phyloP scores from a whole-genome alignment of 1,140 invertebrate genomes.

The Drosophila nigrodunni region DNA sequence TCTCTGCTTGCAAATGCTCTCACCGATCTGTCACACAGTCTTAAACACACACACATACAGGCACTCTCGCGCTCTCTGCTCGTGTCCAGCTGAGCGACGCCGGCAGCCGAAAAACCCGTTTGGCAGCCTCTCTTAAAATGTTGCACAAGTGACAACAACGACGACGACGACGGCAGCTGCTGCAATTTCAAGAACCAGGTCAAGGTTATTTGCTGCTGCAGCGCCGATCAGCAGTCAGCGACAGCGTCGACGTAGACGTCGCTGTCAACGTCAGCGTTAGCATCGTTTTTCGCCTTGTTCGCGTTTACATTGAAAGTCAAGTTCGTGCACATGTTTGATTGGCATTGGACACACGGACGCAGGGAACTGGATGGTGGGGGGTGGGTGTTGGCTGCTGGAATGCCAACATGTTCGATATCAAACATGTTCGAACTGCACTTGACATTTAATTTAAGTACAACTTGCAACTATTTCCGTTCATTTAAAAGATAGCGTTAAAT shows the following conservation, averaged over 20 bases:
- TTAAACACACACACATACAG: too few species aligned
- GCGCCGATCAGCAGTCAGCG: conserved; percentile 16
- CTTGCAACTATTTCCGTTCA: too few species aligned
- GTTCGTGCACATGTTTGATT: conserved; percentile 73
- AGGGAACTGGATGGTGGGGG: conserved; percentile 13
- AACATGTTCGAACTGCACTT: conserved; percentile 33
- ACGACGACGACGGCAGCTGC: conserved; percentile 49
- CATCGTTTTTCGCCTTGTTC: conserved; percentile 75
- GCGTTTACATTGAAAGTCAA: conserved; percentile 80
- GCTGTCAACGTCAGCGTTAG: conserved; percentile 20
- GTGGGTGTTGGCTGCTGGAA: neutral
- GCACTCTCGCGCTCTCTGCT: conserved; percentile 46
- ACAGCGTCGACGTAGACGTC: conserved; percentile 6
- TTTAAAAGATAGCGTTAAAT: neutral
- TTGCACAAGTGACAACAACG: conserved; percentile 59
- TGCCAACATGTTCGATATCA: conserved; percentile 25
- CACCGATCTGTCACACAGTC: too few species aligned
- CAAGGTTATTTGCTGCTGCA: conserved; percentile 65
- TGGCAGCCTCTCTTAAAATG: conserved; percentile 63
- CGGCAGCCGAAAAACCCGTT: conserved; percentile 67
- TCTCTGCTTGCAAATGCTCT: conserved; percentile 12
- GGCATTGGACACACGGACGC: conserved; percentile 35
- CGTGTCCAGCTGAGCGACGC: conserved; percentile 33
- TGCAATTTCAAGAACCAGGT: conserved; percentile 83
- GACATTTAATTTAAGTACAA: neutral